Evolutionary conservation across 1,140 invertebrate genomes (phyloP).

Genomic region (Zaprionus ghesquierei): DNA sequence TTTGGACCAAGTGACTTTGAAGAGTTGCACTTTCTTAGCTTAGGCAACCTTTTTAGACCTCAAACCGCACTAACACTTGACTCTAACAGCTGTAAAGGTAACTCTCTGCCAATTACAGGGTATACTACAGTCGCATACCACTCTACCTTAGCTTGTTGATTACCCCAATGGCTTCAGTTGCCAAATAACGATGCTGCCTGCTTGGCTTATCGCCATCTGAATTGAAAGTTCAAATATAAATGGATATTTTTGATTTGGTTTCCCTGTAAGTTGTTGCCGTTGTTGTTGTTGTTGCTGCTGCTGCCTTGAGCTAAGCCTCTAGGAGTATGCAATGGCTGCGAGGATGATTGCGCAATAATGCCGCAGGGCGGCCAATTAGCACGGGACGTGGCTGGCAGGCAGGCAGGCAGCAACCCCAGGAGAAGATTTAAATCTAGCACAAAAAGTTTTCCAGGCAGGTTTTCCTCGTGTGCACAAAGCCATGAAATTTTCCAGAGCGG

Average conservation of each 20-base stretch:
- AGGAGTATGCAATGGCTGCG: constrained; percentile 18
- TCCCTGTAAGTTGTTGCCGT: constrained; percentile 16
- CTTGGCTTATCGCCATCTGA: constrained; percentile 49
- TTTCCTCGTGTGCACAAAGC: constrained; percentile 5
- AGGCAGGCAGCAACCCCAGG: not conserved
- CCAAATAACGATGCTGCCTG: not conserved
- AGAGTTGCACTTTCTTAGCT: too few relatives aligned
- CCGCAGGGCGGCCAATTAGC: constrained; percentile 34
- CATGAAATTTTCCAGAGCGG: constrained; percentile 27
- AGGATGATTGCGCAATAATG: constrained; percentile 37
- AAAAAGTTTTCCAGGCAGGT: constrained; percentile 46
- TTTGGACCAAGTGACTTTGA: too few relatives aligned
- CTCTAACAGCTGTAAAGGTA: not conserved
- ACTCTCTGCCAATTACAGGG: not conserved
- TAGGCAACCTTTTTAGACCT: too few relatives aligned
- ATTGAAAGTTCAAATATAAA: constrained; percentile 52
- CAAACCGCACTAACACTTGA: not conserved
- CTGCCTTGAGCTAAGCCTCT: constrained; percentile 21
- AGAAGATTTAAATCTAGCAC: constrained; percentile 31
- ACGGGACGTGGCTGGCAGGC: not conserved
- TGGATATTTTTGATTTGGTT: constrained; percentile 36
- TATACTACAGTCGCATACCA: not conserved
- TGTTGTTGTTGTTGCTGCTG: not conserved
- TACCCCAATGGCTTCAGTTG: constrained; percentile 12
- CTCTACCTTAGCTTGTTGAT: constrained; percentile 1